Conservation (phyloP, 2,113 vertebrate genomes). For the Bucco capensis region DNA sequence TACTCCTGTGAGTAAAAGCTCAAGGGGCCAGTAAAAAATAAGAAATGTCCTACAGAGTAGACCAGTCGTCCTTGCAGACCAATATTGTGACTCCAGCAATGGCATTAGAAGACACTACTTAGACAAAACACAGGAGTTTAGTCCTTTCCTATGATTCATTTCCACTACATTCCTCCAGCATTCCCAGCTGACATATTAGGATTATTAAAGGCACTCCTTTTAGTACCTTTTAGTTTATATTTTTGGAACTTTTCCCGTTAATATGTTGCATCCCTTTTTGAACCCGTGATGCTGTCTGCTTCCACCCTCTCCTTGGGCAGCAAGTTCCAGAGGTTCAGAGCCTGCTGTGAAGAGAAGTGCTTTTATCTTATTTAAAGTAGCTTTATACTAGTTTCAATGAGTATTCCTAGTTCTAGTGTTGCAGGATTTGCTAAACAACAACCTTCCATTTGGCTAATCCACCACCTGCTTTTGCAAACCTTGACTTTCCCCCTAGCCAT, state of each 20-base stretch:
- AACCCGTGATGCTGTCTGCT: not conserved
- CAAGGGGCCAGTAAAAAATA: not conserved
- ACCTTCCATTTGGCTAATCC: not conserved
- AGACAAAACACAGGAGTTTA: not conserved
- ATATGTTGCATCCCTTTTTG: not conserved
- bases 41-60: not conserved
- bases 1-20: not conserved
- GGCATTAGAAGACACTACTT: not conserved
- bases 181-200: not conserved
- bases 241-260: not conserved
- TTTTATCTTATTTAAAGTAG: not conserved
- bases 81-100: not conserved
- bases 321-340: not conserved
- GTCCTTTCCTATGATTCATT: not conserved
- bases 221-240: not conserved
- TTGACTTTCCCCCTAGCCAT: not conserved
- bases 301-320: not conserved
- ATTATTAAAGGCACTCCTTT: not conserved
- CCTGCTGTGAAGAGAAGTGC: not conserved
- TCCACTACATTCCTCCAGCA: not conserved
- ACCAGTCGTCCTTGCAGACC: not conserved
- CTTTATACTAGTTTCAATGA: not conserved
- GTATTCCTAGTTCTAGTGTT: not conserved
- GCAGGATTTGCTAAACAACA: not conserved
- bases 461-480: not conserved